Base-by-base conservation (phyloP, 2,797 vertebrate species). In the Okamejei kenojei region DNA sequence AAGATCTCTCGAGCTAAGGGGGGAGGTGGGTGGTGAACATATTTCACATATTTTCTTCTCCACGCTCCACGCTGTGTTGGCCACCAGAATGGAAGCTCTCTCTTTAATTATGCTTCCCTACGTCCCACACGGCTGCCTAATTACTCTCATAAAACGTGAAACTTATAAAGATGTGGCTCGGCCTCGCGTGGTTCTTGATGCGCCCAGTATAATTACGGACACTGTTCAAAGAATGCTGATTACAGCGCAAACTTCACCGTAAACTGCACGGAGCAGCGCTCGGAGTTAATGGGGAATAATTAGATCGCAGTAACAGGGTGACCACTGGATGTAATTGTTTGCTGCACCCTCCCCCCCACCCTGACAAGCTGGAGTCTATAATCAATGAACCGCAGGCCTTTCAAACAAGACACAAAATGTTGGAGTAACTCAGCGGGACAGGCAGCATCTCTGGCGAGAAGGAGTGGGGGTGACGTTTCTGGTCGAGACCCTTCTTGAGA, bases 121-220 rank as follows among this genome's bases (percentile, higher is more conserved):
- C 17, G 90, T 92, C 71, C 90, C 29, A 76, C 90, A 74, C 38
- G 73, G 76, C 90, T 74, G 45, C 88, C 77, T 93, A 94, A 94
- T 95, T 94, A 93, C 93, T 81, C 93, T 88, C 94, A 94, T 93
- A 93, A 86, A 93, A 79, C 94, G 71, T 82, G 77, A 84, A 84
- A 81, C 93, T 90, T 94, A 93, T 94, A 93, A 93, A 93, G 45
- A 92, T 58, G 94, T 84, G 86, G 80, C 92, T 93, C 79, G 94
- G 93, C 76, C 65, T 90, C 84, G 94, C 93, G 94, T 95, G 94
- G 95, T 95, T 95, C 94, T 95, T 95, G 95, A 95, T 95, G 94
- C 94, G 95, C 96, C 94, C 94, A 94, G 95, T 94, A 94, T 95
- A 96, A 95, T 96, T 95, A 95, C 94, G 93, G 17, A 94, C 65